phyloP scores from a whole-genome alignment of 2,797 vertebrate species.

The Anabas testudineus region DNA sequence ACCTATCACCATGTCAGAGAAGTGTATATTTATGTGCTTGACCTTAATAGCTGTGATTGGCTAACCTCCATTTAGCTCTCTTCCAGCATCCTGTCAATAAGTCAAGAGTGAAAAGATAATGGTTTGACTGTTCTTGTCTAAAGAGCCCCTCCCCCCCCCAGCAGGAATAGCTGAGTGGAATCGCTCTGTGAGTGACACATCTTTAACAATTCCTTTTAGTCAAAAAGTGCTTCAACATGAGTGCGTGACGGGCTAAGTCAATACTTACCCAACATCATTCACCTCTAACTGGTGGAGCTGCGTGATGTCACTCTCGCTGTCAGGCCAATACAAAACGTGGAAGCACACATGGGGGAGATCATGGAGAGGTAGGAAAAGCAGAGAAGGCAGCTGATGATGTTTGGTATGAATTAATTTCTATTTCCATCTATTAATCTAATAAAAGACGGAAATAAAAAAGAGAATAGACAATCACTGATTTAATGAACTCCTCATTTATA shows the following conservation, averaged over 20 bases:
- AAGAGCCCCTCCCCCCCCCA: conserved; percentile 49
- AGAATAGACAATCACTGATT: conserved; percentile 31
- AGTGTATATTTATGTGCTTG: conserved; percentile 72
- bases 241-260: conserved; percentile 59
- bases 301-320: conserved; percentile 40
- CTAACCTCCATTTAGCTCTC: conserved; percentile 65
- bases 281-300: conserved; percentile 51
- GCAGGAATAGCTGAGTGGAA: conserved; percentile 37
- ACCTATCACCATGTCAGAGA: conserved; percentile 62
- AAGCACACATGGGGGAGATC: background rate
- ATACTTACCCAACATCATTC: conserved; percentile 57
- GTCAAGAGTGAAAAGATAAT: conserved; percentile 72
- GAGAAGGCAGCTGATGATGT: background rate
- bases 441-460: background rate
- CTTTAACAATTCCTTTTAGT: conserved; percentile 75
- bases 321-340: conserved; percentile 33
- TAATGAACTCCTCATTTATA: conserved; percentile 48
- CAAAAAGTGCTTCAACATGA: conserved; percentile 65
- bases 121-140: conserved; percentile 59
- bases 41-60: conserved; percentile 75
- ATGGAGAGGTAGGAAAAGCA: background rate
- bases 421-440: conserved; percentile 49
- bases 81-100: conserved; percentile 72
- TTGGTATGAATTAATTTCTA: conserved; percentile 13
- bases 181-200: conserved; percentile 55